Percentiles rank a stretch among this genome's conserved stretches.
phyloP scores from a whole-genome alignment of 2,113 vertebrate species.

The Lonchura striata region DNA sequence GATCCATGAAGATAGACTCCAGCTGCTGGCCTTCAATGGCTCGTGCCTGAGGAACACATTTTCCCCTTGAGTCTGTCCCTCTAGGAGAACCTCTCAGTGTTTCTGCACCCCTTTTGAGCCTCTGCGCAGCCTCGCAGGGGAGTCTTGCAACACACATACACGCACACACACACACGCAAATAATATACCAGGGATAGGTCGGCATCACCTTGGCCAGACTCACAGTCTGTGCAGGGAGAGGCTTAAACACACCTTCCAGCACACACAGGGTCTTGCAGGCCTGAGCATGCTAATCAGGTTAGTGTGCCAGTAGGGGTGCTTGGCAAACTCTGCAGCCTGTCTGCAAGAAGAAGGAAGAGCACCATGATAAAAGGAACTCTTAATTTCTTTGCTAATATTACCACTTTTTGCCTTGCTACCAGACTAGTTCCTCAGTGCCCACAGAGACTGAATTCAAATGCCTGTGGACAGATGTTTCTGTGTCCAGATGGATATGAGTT shows the following conservation, averaged over 20 bases:
- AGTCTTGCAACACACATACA: not conserved
- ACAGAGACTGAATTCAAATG: not conserved
- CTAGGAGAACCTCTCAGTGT: not conserved
- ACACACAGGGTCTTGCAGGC: not conserved
- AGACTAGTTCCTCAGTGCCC: not conserved
- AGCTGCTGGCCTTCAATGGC: not conserved
- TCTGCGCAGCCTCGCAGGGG: not conserved
- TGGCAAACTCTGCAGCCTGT: not conserved
- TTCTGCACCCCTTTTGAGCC: not conserved
- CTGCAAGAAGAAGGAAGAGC: not conserved
- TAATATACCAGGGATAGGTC: not conserved
- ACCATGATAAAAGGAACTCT: not conserved
- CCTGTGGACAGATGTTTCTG: not conserved
- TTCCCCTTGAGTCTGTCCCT: not conserved
- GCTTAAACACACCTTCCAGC: not conserved
- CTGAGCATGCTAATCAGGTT: not conserved
- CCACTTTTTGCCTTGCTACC: not conserved
- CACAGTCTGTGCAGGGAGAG: not conserved
- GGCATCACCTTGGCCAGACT: slow-evolving; percentile 35
- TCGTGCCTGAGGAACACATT: not conserved
- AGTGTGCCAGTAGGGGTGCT: not conserved
- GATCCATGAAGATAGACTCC: not conserved
- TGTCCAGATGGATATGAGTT: not conserved
- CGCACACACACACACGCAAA: not conserved
- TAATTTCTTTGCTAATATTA: not conserved